These are phyloP conservation scores for Polypedilum vanderplanki DNA, from an alignment of 1,140 invertebrate genomes.

Conservation along the genomic window DNA sequence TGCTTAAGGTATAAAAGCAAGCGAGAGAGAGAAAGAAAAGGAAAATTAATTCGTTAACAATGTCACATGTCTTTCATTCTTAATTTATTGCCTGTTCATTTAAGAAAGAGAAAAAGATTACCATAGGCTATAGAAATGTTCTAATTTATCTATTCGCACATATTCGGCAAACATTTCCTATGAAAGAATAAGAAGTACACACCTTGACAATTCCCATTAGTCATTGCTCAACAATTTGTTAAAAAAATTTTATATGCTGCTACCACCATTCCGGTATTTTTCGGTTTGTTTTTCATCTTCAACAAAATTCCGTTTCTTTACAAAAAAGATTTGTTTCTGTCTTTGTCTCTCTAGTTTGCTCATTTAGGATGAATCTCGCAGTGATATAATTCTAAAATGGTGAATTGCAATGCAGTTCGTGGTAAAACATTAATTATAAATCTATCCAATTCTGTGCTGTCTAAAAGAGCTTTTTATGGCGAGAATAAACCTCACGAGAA, in stretches of 20 bases:
- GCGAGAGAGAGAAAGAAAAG: background rate
- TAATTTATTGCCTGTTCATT: slow-evolving; percentile 10
- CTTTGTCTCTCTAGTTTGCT: too few species aligned
- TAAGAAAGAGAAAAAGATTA: background rate
- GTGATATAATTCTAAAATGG: too few species aligned
- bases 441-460: background rate
- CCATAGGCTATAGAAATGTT: background rate
- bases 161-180: background rate
- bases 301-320: too few species aligned
- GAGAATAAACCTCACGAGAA: background rate
- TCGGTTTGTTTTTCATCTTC: too few species aligned
- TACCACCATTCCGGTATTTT: too few species aligned
- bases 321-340: too few species aligned
- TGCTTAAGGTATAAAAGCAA: background rate
- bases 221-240: background rate
- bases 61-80: slow-evolving; percentile 4
- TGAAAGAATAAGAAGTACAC: background rate
- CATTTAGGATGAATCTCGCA: too few species aligned
- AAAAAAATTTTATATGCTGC: too few species aligned
- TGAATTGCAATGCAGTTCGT: too few species aligned
- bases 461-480: slow-evolving; percentile 6
- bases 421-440: background rate
- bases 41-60: slow-evolving; percentile 14
- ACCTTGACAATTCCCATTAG: slow-evolving; percentile 16
- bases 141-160: background rate